Evolutionary conservation across 53 echinoderm and acorn worm species (phyloP), one percentile per base, ranked within the genome.

Genomic region (Stichopus horrens): DNA sequence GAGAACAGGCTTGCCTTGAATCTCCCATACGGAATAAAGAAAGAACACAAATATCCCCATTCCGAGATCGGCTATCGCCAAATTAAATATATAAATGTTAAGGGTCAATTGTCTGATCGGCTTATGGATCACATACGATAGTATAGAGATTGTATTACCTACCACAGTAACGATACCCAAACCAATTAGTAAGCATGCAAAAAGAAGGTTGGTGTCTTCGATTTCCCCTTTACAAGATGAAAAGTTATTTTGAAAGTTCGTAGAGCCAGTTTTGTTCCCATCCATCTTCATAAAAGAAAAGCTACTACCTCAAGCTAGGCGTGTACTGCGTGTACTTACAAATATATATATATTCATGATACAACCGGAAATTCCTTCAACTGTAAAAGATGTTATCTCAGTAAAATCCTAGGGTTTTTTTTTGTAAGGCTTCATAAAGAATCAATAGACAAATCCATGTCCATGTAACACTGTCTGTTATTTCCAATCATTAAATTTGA

Each of bases 41-140:
- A 87, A n/a, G 20, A 74, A 74, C 9, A 74, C 75, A 23, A 75
- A 87, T 20, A 87, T 53, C 0, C 87, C 87, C 55, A 87, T 75
- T 7, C 74, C 74, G 14, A 87, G 73, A 87, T 87, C 87, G 6
- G 87, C 71, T 22, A 87, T 87, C 9, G 87, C 87, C 20, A 87
- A 57, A 87, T 74, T 87, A 20, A 75, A 74, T 53, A 87, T 87
- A 75, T 87, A 87, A 7, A 23, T 87, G 57, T 87, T 87, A 4
- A 75, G 75, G 9, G 75, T 75, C 74, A 58, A 74, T 10, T 75
- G 55, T 75, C 87, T 74, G 10, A 87, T 87, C n/a, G 60, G 10
- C 63, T 67, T 85, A 13, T 67, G 23, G 18, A 85, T 52, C 5
- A 85, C 65, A 67, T 60, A 85, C 1, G 85, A 85, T 14, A 85